Base-by-base conservation (phyloP, 2,113 vertebrate species). In the Thamnophis sirtalis region DNA sequence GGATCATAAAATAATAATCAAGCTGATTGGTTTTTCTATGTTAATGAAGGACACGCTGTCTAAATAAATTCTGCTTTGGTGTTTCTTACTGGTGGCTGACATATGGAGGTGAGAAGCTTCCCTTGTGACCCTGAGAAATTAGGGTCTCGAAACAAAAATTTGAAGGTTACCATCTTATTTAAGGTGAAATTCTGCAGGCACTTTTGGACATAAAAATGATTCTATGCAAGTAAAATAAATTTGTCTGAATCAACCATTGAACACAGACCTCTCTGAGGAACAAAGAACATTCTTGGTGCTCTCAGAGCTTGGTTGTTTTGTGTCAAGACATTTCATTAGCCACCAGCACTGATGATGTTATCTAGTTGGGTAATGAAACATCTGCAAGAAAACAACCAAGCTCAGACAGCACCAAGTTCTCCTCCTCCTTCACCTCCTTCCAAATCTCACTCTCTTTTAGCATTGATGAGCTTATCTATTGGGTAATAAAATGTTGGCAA, bases 1-100 rank as follows among this genome's bases (percentile, higher is more conserved):
- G 90, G 91, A 95, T 95, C 87, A 91, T 95, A 95, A 97, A 96
- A 96, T 95, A 96, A 96, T 95, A 94, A 96, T 95, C 91, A 94
- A 89, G 92, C 94, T 94, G 95, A 60, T 28, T 87, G 92, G 92
- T 93, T 88, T 95, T 88, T 93, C 93, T 95, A 85, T 91, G 91
- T 95, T 95, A 94, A 92, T 94, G 95, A 94, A 55, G 84, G 94
- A 43, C 24, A 51, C 63, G 3, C 43, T 43, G 43, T 26, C 88
- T 93, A 92, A 95, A 94, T 93, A 91, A 90, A 93, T 94, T 86
- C 93, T 86, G n/a, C 89, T 95, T 94, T 92, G 91, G 43, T 22
- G 86, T 94, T 38, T 43, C 55, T 49, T 21, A 87, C 53, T 89
- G 38, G 1, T 93, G 24, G 90, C n/a, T 51, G 19, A 53, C 9